Base-by-base conservation (phyloP, 2,797 vertebrate genomes). In the Schizothorax lantsangensis region DNA sequence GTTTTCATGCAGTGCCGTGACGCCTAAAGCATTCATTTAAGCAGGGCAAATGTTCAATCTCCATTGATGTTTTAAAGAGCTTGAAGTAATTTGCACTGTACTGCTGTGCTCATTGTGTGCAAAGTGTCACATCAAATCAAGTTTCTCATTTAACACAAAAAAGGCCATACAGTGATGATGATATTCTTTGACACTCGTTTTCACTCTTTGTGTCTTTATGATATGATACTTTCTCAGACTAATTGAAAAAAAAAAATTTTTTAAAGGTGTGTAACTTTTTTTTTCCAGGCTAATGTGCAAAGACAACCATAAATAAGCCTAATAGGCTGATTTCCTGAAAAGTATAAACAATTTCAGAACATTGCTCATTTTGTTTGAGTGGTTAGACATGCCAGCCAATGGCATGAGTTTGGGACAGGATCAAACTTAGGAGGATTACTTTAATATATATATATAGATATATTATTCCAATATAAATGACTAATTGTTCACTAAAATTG, bases 1-100 rank as follows among this genome's bases (percentile, higher is more conserved):
- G 62, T 84, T 71, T 49, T 66, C 52, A 81, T 49, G 23, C 87
- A 36, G 83, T 47, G 30, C 47, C 15, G 6, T 75, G 79, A 81
- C 40, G 14, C 43, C 36, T 26, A 21, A 59, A 81, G 21, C 49
- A 59, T 71, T 88, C 0, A 84, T 84, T 88, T 68, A 52, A 71
- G 78, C 21, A 69, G 66, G 64, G 62, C 40, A 59, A 59, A 40
- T 69, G 73, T 78, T 83, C 40, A 80, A n/a, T 62, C 77, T 54
- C 72, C 8, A 40, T 59, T 73, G 43, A 14, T 40, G 10, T 80
- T 59, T 72, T 71, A 66, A 84, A 66, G 57, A 66, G 73, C 38
- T 64, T 47, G 57, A 77, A 38, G 43, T 52, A 64, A 84, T 77
- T 84, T 84, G 45, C 57, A n/a, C 72, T n/a, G 14, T 12, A 68